Percentiles rank a stretch among this genome's conserved stretches.
Evolutionary conservation across 2,888 invertebrate genomes (phyloP).

Genomic region (Tetropium fuscum): DNA sequence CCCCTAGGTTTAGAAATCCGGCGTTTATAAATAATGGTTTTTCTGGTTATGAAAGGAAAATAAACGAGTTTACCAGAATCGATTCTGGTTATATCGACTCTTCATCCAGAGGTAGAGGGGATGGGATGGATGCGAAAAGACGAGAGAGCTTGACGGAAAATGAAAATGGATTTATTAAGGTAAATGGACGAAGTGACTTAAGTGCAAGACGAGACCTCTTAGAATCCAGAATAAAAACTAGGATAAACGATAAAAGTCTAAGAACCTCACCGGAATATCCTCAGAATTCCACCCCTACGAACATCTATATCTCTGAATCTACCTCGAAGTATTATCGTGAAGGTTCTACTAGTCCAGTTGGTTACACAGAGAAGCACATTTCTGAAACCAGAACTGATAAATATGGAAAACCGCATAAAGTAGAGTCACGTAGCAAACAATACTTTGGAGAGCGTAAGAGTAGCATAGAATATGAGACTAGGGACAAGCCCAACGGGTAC

Average conservation of each 20-base stretch:
- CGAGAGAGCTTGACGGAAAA: conserved; percentile 66
- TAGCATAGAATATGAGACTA: conserved; percentile 33
- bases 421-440: conserved; percentile 66
- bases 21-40: conserved; percentile 66
- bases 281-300: conserved; percentile 47
- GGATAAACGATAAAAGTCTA: conserved; percentile 62
- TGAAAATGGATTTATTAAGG: conserved; percentile 48
- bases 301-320: conserved; percentile 70
- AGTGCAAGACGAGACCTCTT: conserved; percentile 80
- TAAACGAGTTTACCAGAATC: conserved; percentile 53
- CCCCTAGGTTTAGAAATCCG: conserved; percentile 73
- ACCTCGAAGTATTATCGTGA: conserved; percentile 69
- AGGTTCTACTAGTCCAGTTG: conserved; percentile 69
- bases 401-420: conserved; percentile 64
- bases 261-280: conserved; percentile 65
- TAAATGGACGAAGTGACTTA: conserved; percentile 69
- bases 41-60: conserved; percentile 68
- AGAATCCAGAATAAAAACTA: conserved; percentile 79
- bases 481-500: conserved; percentile 35
- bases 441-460: conserved; percentile 59
- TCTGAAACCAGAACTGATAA: conserved; percentile 69
- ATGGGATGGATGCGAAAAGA: conserved; percentile 75
- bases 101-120: conserved; percentile 72
- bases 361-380: conserved; percentile 68
- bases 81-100: conserved; percentile 66